Percentiles rank a stretch among this genome's conserved stretches.
These are phyloP conservation scores for Gryllus longicercus DNA, from an alignment of 2,888 invertebrate genomes.

Conservation along the genomic window DNA sequence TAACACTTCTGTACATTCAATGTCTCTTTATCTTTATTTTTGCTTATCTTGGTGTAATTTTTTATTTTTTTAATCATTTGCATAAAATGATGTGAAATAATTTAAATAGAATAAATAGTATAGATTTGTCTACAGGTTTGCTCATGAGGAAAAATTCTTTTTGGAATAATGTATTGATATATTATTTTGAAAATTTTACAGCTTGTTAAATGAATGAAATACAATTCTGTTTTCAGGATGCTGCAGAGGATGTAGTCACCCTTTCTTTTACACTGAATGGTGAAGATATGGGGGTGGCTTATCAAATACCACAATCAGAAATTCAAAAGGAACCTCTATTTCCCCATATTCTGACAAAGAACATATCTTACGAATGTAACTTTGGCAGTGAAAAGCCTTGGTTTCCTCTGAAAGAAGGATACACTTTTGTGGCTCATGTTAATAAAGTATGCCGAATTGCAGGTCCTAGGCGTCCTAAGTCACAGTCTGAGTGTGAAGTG, in stretches of 20 bases:
- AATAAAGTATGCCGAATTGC: neutral
- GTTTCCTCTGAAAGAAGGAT: neutral
- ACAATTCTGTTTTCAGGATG: too few species aligned
- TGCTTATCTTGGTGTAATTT: too few species aligned
- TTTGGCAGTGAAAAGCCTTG: neutral
- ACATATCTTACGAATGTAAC: neutral
- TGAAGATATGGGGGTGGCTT: neutral
- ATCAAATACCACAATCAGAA: neutral
- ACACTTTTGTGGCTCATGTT: neutral
- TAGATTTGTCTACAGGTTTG: too few species aligned
- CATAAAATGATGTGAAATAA: too few species aligned
- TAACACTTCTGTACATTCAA: too few species aligned
- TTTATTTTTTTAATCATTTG: too few species aligned
- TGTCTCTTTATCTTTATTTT: too few species aligned
- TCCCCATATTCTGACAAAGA: neutral
- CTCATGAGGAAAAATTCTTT: too few species aligned
- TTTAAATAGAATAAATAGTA: too few species aligned
- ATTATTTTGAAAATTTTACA: too few species aligned
- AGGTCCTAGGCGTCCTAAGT: neutral
- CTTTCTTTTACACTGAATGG: neutral
- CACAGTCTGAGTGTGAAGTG: neutral
- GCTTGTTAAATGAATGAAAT: too few species aligned
- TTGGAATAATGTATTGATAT: too few species aligned
- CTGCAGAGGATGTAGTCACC: neutral
- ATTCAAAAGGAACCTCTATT: neutral